Base-by-base conservation (phyloP, 1,140 invertebrate species). In the Drosophila carrolli region DNA sequence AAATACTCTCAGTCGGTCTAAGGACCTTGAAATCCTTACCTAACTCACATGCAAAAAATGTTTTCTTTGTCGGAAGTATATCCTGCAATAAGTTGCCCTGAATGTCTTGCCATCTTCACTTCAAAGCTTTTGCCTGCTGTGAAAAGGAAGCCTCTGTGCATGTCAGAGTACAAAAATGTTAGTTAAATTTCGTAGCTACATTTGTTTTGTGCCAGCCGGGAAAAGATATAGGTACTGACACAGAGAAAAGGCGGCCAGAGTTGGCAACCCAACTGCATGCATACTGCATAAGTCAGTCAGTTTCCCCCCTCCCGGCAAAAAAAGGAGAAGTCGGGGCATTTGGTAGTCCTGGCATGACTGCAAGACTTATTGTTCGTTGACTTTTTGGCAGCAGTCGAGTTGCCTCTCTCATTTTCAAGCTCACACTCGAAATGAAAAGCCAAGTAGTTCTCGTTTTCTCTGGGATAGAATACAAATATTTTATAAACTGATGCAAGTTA, bases 261-360 rank as follows among this genome's bases (percentile, higher is more conserved):
- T 77, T 86, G 79, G 82, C 75, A 82, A 85, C 83, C 72, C 78
- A 75, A 78, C 74, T 82, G 75, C 78, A 86, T 78, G 67, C 83
- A 78, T 75, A 85, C 71, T 83, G 84, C 83, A 88, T 83, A 89
- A 89, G 83, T 83, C 83, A 81, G 81, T 85, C 57, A 67, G 73
- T 70, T 58, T 40, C 23, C 4, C 23, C 23, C 23, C 1, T 2
- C 44, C 27, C 11, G 53, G 40, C 54, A 47, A 47, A 47, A 55
- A 46, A 35, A 9, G 0, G 19, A 11, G 29, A 27, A 9, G 63
- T 16, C n/a, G 40, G 57, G 51, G 35, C n/a, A 35, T 19, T 80
- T 59, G 48, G 60, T 70, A 80, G 63, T 76, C 71, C 57, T 47
- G 44, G 23, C 56, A 82, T 78, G 79, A 78, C 78, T 85, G 88